phyloP scores from a whole-genome alignment of 2,888 invertebrate genomes.

The Stenchaetothrips biformis region DNA sequence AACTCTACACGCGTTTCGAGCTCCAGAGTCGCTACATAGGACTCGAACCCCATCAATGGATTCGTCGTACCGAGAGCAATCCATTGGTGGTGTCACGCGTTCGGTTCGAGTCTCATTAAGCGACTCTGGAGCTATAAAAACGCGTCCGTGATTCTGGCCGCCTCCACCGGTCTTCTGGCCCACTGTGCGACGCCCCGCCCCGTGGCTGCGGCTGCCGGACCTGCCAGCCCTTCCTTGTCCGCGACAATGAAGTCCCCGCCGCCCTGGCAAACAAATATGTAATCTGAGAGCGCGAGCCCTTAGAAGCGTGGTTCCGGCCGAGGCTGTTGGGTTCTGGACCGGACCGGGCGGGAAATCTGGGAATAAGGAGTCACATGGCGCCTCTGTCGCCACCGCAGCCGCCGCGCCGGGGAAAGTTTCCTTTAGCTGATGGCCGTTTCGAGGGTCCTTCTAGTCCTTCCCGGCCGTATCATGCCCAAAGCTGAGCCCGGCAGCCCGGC shows the following conservation, averaged over 20 bases:
- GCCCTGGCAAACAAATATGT: neutral
- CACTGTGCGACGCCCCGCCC: neutral
- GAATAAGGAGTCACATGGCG: slow-evolving; percentile 9
- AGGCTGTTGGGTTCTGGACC: neutral
- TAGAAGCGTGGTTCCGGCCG: neutral
- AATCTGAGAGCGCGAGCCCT: neutral
- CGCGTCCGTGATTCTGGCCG: no score
- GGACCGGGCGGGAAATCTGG: neutral
- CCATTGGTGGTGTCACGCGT: no score
- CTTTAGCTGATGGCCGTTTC: neutral
- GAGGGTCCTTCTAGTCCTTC: neutral
- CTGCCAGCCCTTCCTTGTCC: no score
- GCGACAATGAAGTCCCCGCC: no score
- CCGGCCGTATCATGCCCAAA: neutral
- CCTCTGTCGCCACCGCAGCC: neutral
- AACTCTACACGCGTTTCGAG: no score
- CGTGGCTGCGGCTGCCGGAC: neutral
- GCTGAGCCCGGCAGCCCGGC: neutral
- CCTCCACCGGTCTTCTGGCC: no score
- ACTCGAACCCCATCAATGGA: no score
- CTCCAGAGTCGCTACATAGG: no score
- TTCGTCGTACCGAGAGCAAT: no score
- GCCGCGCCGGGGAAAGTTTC: neutral
- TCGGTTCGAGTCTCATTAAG: no score
- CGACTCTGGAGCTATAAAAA: no score